Evolutionary conservation across 2,797 vertebrate genomes (phyloP).

Genomic region (Onychomys arenicola): DNA sequence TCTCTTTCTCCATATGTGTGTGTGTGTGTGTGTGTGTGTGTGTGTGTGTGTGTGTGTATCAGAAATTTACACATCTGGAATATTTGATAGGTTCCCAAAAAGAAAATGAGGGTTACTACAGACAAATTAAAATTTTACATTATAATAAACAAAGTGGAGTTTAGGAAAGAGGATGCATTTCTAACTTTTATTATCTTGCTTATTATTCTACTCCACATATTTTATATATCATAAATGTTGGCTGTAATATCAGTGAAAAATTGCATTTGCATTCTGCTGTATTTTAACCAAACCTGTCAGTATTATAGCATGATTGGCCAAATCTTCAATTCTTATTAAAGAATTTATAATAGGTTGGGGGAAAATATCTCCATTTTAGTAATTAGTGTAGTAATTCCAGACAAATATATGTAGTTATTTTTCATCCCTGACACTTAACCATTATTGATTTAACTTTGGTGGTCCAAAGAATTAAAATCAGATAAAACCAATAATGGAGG

Average conservation of each 20-base stretch:
- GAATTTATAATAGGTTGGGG: too few species aligned
- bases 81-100: not conserved
- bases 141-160: not conserved
- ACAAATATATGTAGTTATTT: not conserved
- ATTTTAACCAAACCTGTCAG: not conserved
- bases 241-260: not conserved
- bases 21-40: too few species aligned
- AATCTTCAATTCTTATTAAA: not conserved
- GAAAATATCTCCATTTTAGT: not conserved
- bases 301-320: not conserved
- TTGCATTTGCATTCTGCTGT: not conserved
- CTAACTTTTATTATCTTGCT: not conserved
- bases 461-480: slow-evolving; percentile 21
- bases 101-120: not conserved
- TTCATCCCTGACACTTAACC: not conserved
- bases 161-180: not conserved
- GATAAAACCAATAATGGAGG: not conserved
- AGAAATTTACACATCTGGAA: not conserved
- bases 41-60: too few species aligned
- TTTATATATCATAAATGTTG: not conserved
- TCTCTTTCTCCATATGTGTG: too few species aligned
- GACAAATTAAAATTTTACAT: not conserved
- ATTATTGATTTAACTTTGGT: not conserved
- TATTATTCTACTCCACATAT: not conserved
- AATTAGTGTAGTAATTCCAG: not conserved